These are phyloP conservation scores for Yoshiicerus persimilis DNA, from an alignment of 1,140 invertebrate genomes.

Conservation along the genomic window DNA sequence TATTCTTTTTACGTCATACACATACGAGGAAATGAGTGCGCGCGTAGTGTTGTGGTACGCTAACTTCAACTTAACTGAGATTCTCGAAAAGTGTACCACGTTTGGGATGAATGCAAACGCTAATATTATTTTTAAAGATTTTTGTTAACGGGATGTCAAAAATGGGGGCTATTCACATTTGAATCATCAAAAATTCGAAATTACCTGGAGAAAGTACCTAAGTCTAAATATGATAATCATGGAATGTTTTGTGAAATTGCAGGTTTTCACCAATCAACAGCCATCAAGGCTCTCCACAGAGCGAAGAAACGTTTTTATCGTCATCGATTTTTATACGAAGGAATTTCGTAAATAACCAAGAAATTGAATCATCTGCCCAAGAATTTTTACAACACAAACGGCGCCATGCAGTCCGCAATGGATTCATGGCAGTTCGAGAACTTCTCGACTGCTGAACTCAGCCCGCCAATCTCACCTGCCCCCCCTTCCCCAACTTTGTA, in stretches of 20 bases:
- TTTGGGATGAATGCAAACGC: too few relatives aligned
- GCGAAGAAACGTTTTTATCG: constrained; percentile 5
- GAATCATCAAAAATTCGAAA: too few relatives aligned
- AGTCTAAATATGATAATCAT: too few relatives aligned
- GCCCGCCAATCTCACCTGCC: constrained; percentile 42
- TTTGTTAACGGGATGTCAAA: too few relatives aligned
- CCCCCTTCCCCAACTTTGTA: constrained; percentile 34
- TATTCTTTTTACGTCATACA: too few relatives aligned
- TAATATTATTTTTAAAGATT: too few relatives aligned
- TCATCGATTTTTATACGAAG: neutral
- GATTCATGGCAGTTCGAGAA: constrained; percentile 45
- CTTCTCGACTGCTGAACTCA: constrained; percentile 45
- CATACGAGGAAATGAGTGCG: too few relatives aligned
- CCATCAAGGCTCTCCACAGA: constrained; percentile 27
- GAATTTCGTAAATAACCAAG: neutral
- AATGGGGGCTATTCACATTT: too few relatives aligned
- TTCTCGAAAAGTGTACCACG: too few relatives aligned
- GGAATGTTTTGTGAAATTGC: constrained; percentile 1
- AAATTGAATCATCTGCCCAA: neutral
- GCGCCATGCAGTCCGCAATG: constrained; percentile 44
- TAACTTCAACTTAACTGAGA: too few relatives aligned
- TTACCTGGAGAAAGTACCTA: too few relatives aligned
- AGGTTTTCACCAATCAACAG: constrained; percentile 24
- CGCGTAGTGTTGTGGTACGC: too few relatives aligned
- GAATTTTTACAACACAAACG: constrained; percentile 24